These are phyloP conservation scores for Trogon surrucura DNA, from an alignment of 2,113 vertebrate genomes.

Conservation along the genomic window DNA sequence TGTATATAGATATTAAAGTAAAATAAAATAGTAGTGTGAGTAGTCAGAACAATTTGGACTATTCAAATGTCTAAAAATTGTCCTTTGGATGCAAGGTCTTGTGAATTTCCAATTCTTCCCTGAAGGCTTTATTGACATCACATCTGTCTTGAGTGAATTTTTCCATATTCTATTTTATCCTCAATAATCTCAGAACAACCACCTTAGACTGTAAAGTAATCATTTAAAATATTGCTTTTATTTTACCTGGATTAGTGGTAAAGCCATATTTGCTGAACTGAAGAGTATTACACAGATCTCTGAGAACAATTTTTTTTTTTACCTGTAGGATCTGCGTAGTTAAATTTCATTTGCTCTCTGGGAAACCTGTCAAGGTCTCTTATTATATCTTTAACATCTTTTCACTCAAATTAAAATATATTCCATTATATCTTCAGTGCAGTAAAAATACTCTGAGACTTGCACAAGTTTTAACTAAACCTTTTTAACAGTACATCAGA, in stretches of 20 bases:
- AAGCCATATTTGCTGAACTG: constrained; percentile 31
- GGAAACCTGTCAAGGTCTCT: constrained; percentile 40
- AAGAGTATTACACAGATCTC: constrained; percentile 12
- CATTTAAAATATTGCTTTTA: constrained; percentile 29
- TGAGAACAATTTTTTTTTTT: neutral
- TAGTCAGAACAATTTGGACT: neutral
- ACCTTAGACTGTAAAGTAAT: neutral
- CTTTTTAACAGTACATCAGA: neutral
- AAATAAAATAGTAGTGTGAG: neutral
- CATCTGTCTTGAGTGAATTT: neutral
- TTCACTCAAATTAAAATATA: constrained; percentile 43
- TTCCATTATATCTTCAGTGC: neutral
- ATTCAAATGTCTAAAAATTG: neutral
- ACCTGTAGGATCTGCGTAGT: constrained; percentile 12
- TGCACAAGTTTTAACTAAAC: neutral
- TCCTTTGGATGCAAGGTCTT: neutral
- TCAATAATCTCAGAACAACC: neutral
- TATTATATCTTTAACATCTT: constrained; percentile 33
- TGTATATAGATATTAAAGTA: neutral
- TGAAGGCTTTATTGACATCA: neutral
- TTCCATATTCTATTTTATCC: constrained; percentile 1
- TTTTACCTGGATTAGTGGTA: constrained; percentile 35
- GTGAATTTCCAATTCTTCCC: neutral
- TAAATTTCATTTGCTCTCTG: constrained; percentile 47
- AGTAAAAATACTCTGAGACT: neutral